These are phyloP conservation scores for Thinocorus orbignyianus DNA, from an alignment of 2,113 vertebrate species.

Conservation along the genomic window DNA sequence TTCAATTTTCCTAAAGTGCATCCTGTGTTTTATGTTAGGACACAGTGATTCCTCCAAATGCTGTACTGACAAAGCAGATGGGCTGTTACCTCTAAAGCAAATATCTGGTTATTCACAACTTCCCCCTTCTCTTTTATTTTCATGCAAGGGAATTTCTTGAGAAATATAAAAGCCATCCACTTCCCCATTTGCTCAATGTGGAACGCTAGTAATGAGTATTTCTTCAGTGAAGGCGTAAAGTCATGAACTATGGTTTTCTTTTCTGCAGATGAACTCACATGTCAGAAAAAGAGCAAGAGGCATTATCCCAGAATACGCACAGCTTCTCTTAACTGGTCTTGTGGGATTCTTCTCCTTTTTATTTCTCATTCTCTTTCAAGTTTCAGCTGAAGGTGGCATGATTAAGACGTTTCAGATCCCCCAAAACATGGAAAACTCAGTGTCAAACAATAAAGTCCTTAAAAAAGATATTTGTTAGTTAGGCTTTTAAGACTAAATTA, in stretches of 20 bases:
- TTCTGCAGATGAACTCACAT: not conserved
- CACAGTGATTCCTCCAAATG: not conserved
- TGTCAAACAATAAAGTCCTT: not conserved
- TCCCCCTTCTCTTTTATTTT: not conserved
- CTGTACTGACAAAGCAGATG: not conserved
- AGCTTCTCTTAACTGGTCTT: not conserved
- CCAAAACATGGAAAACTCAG: not conserved
- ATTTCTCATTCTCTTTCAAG: not conserved
- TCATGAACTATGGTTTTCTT: not conserved
- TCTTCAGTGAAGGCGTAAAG: not conserved
- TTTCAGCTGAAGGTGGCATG: not conserved
- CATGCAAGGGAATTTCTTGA: not conserved
- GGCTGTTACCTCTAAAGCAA: not conserved
- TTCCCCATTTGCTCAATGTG: not conserved
- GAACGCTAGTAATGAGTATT: not conserved
- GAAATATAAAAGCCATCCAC: not conserved
- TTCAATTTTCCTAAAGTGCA: not conserved
- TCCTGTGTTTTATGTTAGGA: not conserved
- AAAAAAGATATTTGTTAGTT: not conserved
- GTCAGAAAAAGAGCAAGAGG: not conserved
- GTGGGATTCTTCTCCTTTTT: not conserved
- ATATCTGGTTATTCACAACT: not conserved
- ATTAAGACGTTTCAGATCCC: not conserved
- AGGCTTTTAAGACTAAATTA: not conserved
- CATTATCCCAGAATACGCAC: not conserved